Percentiles rank a stretch among this genome's conserved stretches.
These are phyloP conservation scores for Bombylius major DNA, from an alignment of 2,888 invertebrate species.

Conservation along the genomic window DNA sequence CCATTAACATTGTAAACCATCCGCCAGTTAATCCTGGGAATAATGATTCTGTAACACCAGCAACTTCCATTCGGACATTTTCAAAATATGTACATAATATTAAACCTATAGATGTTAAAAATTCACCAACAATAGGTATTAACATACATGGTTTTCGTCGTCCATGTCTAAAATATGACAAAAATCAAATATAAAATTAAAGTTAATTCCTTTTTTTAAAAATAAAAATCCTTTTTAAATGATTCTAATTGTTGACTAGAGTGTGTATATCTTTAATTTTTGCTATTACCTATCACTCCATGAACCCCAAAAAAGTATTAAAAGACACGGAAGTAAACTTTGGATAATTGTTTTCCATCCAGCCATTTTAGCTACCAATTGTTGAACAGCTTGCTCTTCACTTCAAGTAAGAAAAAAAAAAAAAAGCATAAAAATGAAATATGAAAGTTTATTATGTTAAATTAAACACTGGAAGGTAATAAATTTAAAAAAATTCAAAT, in stretches of 20 bases:
- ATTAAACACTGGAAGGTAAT: too few relatives aligned
- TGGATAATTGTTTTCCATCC: conserved; percentile 79
- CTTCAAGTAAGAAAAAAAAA: conserved; percentile 22
- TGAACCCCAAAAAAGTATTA: conserved; percentile 72
- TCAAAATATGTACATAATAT: conserved; percentile 70
- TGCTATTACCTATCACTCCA: conserved; percentile 49
- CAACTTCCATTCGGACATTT: conserved; percentile 66
- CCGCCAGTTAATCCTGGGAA: conserved; percentile 71
- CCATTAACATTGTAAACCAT: conserved; percentile 86
- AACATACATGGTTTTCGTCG: conserved; percentile 59
- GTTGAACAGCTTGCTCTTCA: conserved; percentile 55
- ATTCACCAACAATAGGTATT: conserved; percentile 67
- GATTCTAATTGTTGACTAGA: too few relatives aligned
- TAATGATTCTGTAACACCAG: conserved; percentile 65
- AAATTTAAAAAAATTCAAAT: too few relatives aligned
- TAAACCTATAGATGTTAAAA: conserved; percentile 62
- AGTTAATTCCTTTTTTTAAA: not conserved
- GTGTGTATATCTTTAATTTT: not conserved
- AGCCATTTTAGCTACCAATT: conserved; percentile 64
- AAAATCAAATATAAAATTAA: not conserved
- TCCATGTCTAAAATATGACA: conserved; percentile 22
- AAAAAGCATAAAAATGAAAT: too few relatives aligned
- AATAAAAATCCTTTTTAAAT: not conserved
- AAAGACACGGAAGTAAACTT: conserved; percentile 65
- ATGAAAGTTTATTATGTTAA: too few relatives aligned